A percentile compares a stretch with the other conserved stretches of the same genome.
These are phyloP conservation scores for Apodemus agrarius DNA, from an alignment of 2,797 vertebrate genomes.

Conservation along the genomic window DNA sequence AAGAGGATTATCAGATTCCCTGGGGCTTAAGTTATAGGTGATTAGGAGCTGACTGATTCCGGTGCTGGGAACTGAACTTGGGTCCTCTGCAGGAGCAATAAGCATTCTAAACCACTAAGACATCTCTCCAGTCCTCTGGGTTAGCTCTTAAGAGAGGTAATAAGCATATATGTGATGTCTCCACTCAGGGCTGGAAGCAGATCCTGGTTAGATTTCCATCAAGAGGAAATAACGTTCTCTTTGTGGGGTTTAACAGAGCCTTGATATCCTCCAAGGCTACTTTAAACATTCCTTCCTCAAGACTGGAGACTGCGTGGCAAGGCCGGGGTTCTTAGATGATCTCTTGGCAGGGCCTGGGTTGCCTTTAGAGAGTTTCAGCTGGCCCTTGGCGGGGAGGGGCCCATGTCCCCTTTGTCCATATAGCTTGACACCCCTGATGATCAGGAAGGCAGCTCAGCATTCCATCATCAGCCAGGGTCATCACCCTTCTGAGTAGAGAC, in stretches of 20 bases:
- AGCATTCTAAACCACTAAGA: not conserved
- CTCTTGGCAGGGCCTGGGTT: not conserved
- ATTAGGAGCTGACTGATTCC: not conserved
- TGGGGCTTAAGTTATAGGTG: not conserved
- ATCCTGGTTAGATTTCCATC: not conserved
- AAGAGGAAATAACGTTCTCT: not conserved
- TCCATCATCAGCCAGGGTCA: not conserved
- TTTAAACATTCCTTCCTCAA: not conserved
- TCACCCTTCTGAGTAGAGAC: not conserved
- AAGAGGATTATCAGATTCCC: not conserved
- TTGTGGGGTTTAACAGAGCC: not conserved
- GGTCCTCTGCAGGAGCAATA: not conserved
- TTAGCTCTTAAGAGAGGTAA: not conserved
- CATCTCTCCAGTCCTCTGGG: not conserved
- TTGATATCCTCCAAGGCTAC: not conserved
- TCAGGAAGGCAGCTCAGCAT: not conserved
- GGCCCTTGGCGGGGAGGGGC: accelerated
- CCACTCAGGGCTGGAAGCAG: not conserved
- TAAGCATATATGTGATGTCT: not conserved
- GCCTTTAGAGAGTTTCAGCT: not conserved
- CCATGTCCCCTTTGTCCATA: not conserved
- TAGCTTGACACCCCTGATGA: not conserved
- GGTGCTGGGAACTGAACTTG: not conserved
- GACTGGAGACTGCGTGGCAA: not conserved
- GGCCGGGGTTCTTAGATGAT: not conserved